A percentile compares a stretch with the other conserved stretches of the same genome.
Conservation (phyloP, 2,888 invertebrate genomes). For the Hecatera dysodea region DNA sequence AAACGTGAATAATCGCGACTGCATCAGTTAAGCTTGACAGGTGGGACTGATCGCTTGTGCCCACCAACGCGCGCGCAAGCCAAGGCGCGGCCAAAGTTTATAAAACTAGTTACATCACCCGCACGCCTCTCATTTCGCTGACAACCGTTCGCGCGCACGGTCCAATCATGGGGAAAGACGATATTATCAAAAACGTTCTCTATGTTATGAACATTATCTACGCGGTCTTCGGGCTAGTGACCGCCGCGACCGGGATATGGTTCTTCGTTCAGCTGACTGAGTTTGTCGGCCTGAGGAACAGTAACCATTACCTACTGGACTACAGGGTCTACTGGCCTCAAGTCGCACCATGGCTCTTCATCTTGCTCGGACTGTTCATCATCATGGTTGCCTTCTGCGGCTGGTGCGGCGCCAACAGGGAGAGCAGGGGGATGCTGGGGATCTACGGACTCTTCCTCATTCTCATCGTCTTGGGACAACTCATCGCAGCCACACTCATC, state of each 20-base stretch:
- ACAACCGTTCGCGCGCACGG: slow-evolving; percentile 77
- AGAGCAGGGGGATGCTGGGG: slow-evolving; percentile 84
- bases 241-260: slow-evolving; percentile 87
- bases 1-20: slow-evolving; percentile 48
- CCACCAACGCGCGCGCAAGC: slow-evolving; percentile 62
- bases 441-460: slow-evolving; percentile 84
- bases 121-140: slow-evolving; percentile 83
- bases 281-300: slow-evolving; percentile 85
- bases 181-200: slow-evolving; percentile 83
- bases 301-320: slow-evolving; percentile 87
- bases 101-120: slow-evolving; percentile 82
- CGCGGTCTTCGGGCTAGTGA: slow-evolving; percentile 85
- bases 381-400: slow-evolving; percentile 87
- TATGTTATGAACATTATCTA: slow-evolving; percentile 86
- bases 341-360: slow-evolving; percentile 89
- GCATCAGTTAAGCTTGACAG: slow-evolving; percentile 62
- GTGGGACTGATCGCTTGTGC: slow-evolving; percentile 59
- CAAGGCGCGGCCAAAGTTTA: slow-evolving; percentile 80
- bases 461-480: slow-evolving; percentile 82
- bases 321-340: slow-evolving; percentile 89
- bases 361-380: slow-evolving; percentile 82
- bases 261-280: slow-evolving; percentile 88
- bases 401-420: slow-evolving; percentile 84
- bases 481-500: slow-evolving; percentile 83
- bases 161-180: slow-evolving; percentile 85